Base-by-base conservation (phyloP, 2,797 vertebrate species). In the Gymnoscopelus braueri region DNA sequence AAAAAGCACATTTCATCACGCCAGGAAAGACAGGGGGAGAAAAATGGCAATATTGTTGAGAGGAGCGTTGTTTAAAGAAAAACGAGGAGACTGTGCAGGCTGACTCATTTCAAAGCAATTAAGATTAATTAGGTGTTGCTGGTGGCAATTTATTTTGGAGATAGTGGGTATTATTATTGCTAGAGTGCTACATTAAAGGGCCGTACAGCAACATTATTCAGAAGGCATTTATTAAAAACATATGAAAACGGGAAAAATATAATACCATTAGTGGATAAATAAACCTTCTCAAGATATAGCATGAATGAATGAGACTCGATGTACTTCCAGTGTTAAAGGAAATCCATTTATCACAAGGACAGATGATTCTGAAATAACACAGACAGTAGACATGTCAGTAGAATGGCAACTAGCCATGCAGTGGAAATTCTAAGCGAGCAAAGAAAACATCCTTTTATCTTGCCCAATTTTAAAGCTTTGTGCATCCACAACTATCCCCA, bases 91-190 rank as follows among this genome's bases (percentile, higher is more conserved):
- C 87, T 87, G 80, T 80, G 85, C 82, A 74, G 80, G 74, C 81
- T 81, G 89, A 83, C 77, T 83, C 78, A 69, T 88, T 91, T 86
- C 71, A 75, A 85, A 80, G 88, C 89, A 92, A 91, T 94, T 93
- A 93, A 87, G 88, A 92, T 92, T 88, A 93, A 95, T 93, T 92
- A 93, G 86, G 84, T 87, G 86, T 83, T 72, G 84, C 87, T 82
- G 79, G 72, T 85, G 81, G 80, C 84, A 83, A 82, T 92, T 90
- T 82, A 86, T 84, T 87, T 90, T 89, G 79, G 67, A 83, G 82
- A 92, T 91, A 86, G 78, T 62, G 67, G 60, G 54, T 82, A 88
- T 91, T 91, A 88, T 88, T 88, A 89, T 80, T 74, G 55, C 79
- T 83, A 80, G 86, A 87, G 72, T 75, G 81, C 75, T 61, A 47